phyloP scores from a whole-genome alignment of 2,113 vertebrate species.

The Corythaeola cristata region DNA sequence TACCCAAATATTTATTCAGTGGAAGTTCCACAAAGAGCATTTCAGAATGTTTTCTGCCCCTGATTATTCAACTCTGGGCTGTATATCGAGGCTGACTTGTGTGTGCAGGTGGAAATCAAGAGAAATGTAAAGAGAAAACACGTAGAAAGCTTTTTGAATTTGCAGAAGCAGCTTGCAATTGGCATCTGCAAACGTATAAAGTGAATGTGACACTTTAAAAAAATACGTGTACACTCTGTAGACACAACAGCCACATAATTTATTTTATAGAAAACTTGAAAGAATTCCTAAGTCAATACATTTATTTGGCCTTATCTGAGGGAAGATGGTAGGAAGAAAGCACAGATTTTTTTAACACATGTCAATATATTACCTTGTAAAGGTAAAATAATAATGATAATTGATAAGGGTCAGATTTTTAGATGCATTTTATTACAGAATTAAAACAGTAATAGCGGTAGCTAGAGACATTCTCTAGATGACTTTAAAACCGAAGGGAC shows the following conservation, averaged over 20 bases:
- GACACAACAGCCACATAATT: background rate
- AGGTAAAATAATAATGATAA: background rate
- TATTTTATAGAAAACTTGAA: background rate
- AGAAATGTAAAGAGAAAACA: background rate
- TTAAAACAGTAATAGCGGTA: background rate
- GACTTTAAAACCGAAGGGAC: background rate
- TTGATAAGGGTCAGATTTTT: background rate
- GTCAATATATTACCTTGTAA: background rate
- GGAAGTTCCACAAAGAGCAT: background rate
- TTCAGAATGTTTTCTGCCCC: background rate
- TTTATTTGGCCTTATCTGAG: background rate
- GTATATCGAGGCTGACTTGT: background rate
- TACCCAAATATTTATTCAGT: background rate
- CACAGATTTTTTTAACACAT: background rate
- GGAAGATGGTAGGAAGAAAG: background rate
- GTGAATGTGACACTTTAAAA: background rate
- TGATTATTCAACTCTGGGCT: background rate
- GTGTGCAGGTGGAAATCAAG: background rate
- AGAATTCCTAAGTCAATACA: background rate
- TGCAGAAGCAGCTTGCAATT: background rate
- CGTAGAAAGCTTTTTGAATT: background rate
- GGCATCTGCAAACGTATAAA: background rate
- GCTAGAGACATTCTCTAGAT: background rate
- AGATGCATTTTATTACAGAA: background rate
- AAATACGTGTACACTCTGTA: accelerated